phyloP scores from a whole-genome alignment of 2,888 invertebrate species.

The Panzeria rudis region DNA sequence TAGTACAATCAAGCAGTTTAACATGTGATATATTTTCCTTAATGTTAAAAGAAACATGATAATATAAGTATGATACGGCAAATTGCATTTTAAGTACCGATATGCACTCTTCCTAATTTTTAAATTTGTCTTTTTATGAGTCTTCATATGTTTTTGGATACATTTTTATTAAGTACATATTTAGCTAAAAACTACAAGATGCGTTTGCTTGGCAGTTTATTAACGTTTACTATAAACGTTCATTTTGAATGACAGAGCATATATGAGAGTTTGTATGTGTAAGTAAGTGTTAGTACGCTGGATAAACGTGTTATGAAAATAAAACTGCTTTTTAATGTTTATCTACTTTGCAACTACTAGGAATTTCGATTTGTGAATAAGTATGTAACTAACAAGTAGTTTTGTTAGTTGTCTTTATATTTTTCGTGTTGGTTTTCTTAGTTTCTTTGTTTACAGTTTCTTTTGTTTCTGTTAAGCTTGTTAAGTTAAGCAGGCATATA shows the following conservation, averaged over 20 bases:
- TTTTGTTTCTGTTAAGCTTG: constrained; percentile 64
- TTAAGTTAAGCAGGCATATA: constrained; percentile 36
- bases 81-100: not conserved
- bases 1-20: no score
- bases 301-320: constrained; percentile 38
- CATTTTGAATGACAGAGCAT: not conserved
- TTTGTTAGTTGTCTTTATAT: constrained; percentile 45
- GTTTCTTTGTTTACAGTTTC: constrained; percentile 36
- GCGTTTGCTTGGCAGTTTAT: not conserved
- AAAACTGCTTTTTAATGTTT: constrained; percentile 25
- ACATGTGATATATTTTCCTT: no score
- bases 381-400: constrained; percentile 19
- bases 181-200: constrained; percentile 4
- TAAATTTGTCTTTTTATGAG: not conserved
- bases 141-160: not conserved
- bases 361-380: constrained; percentile 6
- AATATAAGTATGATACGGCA: not conserved
- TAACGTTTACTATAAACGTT: not conserved
- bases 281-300: constrained; percentile 17
- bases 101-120: not conserved
- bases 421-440: constrained; percentile 40
- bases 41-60: no score
- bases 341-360: not conserved
- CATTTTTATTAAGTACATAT: constrained; percentile 26
- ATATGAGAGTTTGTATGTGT: not conserved